Conservation (phyloP, 2,113 vertebrate species). For the Heterocephalus glaber region DNA sequence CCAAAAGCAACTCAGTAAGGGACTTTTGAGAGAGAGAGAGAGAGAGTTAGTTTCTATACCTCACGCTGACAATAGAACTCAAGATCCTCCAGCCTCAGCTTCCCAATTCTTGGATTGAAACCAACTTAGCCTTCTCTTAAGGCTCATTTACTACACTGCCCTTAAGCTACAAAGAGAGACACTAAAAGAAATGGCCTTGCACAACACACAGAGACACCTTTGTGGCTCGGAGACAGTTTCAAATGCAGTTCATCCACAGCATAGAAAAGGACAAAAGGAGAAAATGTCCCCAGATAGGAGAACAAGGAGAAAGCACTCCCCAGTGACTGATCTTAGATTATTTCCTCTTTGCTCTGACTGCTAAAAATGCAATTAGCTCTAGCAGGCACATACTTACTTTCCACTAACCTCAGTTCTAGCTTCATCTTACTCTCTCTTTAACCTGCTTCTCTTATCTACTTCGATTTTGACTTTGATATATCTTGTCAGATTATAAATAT, state of each 20-base stretch:
- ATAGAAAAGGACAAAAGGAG: not conserved
- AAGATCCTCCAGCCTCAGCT: not conserved
- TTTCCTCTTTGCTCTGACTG: not conserved
- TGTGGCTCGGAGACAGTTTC: not conserved
- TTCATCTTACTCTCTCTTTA: constrained; percentile 15
- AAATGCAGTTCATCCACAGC: not conserved
- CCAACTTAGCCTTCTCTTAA: not conserved
- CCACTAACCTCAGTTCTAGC: not conserved
- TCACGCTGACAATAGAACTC: not conserved
- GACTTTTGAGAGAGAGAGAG: too few relatives aligned
- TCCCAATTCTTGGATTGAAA: not conserved
- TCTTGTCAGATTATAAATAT: not conserved
- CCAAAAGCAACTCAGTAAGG: not conserved
- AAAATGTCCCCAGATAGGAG: not conserved
- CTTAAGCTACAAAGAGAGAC: not conserved
- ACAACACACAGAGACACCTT: not conserved
- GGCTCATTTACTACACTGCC: not conserved
- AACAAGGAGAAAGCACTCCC: not conserved
- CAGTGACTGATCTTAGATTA: not conserved
- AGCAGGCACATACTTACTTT: not conserved
- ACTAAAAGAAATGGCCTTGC: not conserved
- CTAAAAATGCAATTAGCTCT: constrained; percentile 12
- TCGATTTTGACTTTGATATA: not conserved
- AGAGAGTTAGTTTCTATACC: not conserved
- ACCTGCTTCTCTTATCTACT: constrained; percentile 15